Base-by-base conservation (phyloP, 2,888 invertebrate species). In the Glyphotaelius pellucidus region DNA sequence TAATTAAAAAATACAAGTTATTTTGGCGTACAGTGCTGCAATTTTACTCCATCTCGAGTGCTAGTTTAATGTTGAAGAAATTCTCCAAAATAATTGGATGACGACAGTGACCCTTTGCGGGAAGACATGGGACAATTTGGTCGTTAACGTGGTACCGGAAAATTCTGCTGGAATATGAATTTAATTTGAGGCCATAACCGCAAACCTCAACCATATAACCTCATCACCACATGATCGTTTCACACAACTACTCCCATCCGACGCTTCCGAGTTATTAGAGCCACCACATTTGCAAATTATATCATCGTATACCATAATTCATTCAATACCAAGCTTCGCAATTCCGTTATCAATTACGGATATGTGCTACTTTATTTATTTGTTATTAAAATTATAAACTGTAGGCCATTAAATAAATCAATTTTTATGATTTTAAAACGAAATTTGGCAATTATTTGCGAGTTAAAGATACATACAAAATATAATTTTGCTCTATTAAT, bases 41-140 rank as follows among this genome's bases (percentile, higher is more conserved):
- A 32, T 83, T 83, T 38, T n/a, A 19, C 35, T 35, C 83, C 7
- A 25, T 19, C 31, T 83, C 25, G 35, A 83, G 35, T 35, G 83
- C 4, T 11, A 7, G 32, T 19, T n/a, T 83, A 83, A 83, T 38
- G 25, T 25, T 35, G 83, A 11, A 25, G 83, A 83, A 83, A 83
- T 38, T 83, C 35, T 47, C 42, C 3, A 42, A 86, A 86, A 86
- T 86, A 86, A 86, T 86, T 86, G 86, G 86, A 86, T 42, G 47
- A 30, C 47, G 14, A 30, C 3, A 25, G 42, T n/a, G 86, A 42
- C 86, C 38, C 32, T 83, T 38, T 47, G 42, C 42, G 38, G 42
- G 2, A 30, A 42, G 30, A 86, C 47, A 42, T 42, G 5, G 86
- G 30, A 11, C 86, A 86, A n/a, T 86, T 38, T 15, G 86, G n/a